Conservation (phyloP, 2,797 vertebrate genomes). For the Halcyon leucocephala region DNA sequence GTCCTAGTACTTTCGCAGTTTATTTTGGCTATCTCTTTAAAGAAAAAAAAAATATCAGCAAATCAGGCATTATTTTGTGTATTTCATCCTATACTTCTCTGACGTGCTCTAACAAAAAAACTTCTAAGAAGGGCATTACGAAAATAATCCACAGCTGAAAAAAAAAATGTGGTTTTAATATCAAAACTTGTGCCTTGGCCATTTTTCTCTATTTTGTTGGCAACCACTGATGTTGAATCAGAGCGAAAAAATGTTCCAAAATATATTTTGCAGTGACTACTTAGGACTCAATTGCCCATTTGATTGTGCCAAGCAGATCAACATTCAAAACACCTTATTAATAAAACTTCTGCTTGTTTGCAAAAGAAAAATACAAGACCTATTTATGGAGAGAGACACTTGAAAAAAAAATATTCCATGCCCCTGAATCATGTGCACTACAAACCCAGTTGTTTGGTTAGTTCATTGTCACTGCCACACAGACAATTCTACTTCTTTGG, state of each 20-base stretch:
- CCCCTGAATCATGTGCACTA: background rate
- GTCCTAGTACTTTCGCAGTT: background rate
- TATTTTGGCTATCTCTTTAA: background rate
- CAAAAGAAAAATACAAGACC: background rate
- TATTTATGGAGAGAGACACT: background rate
- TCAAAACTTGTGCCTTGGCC: background rate
- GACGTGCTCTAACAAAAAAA: background rate
- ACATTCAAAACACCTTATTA: background rate
- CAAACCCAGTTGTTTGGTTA: background rate
- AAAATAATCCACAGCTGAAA: background rate
- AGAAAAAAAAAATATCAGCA: background rate
- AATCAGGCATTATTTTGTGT: background rate
- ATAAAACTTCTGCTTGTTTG: background rate
- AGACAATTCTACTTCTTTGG: background rate
- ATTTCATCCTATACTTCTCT: background rate
- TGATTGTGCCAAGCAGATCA: background rate
- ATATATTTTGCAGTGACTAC: background rate
- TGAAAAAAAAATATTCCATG: background rate
- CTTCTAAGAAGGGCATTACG: background rate
- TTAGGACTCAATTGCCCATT: background rate
- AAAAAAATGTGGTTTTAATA: background rate
- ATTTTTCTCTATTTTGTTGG: slow-evolving; percentile 4
- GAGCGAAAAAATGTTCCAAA: slow-evolving; percentile 26
- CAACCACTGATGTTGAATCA: background rate
- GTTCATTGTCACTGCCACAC: background rate